These are phyloP conservation scores for Amazonetta brasiliensis DNA, from an alignment of 2,797 vertebrate genomes.

Conservation along the genomic window DNA sequence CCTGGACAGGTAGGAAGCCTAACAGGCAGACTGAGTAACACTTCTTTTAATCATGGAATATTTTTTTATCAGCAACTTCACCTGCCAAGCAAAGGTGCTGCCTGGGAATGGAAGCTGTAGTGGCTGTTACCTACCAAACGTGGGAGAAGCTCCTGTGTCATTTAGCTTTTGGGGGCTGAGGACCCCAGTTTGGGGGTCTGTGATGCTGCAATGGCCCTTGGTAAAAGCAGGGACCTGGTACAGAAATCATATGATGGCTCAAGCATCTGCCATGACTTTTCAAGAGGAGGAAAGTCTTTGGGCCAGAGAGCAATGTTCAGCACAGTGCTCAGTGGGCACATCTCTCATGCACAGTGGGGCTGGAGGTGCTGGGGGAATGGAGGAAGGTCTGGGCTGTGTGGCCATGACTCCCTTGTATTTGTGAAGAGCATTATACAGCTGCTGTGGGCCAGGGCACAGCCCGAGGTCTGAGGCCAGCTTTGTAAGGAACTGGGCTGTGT, in stretches of 20 bases:
- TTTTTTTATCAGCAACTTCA: neutral
- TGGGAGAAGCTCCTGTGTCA: neutral
- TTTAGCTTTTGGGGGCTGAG: neutral
- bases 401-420: neutral
- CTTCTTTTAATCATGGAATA: neutral
- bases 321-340: neutral
- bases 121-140: no score
- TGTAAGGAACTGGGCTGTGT: neutral
- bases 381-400: fast-evolving
- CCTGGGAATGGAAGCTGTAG: neutral
- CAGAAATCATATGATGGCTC: no score
- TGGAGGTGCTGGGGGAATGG: neutral
- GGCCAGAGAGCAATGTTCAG: neutral
- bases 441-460: neutral
- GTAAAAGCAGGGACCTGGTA: neutral
- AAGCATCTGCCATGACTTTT: neutral
- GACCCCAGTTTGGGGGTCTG: neutral
- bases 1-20: neutral
- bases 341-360: neutral
- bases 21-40: neutral
- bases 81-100: neutral
- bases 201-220: neutral
- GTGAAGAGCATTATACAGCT: neutral
- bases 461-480: neutral
- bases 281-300: no score